A percentile compares a stretch with the other conserved stretches of the same genome.
Conservation (phyloP, 1,140 invertebrate species). For the Drosophila rhopaloa region DNA sequence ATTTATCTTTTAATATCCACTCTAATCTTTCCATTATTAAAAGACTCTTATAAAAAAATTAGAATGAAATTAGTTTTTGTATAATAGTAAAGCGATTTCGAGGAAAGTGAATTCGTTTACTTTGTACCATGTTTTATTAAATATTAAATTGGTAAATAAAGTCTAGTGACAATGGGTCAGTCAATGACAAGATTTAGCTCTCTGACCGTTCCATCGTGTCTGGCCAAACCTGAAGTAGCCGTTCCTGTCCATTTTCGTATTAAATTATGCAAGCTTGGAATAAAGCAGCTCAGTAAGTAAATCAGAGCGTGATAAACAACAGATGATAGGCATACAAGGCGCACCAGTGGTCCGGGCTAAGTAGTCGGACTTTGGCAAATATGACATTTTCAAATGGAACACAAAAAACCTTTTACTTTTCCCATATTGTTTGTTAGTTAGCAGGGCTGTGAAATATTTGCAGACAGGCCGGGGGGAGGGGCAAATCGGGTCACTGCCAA, state of each 20-base stretch:
- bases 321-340: conserved; percentile 45
- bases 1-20: no score
- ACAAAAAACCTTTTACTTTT: conserved; percentile 56
- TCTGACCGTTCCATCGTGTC: not conserved
- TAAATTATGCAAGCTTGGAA: conserved; percentile 51
- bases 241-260: conserved; percentile 43
- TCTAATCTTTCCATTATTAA: no score
- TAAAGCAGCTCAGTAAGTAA: conserved; percentile 28
- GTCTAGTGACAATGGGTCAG: not conserved
- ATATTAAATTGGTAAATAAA: no score
- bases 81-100: no score
- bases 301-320: conserved; percentile 29
- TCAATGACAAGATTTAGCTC: not conserved
- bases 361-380: conserved; percentile 17
- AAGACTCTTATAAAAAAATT: no score
- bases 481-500: conserved; percentile 30
- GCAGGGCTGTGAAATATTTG: conserved; percentile 22
- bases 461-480: not conserved
- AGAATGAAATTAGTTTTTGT: no score
- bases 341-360: not conserved
- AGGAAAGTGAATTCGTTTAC: no score
- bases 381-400: conserved; percentile 43
- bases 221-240: conserved; percentile 24
- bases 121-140: no score
- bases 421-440: conserved; percentile 54